These are phyloP conservation scores for Octodonta nipae DNA, from an alignment of 2,888 invertebrate species.

Conservation along the genomic window DNA sequence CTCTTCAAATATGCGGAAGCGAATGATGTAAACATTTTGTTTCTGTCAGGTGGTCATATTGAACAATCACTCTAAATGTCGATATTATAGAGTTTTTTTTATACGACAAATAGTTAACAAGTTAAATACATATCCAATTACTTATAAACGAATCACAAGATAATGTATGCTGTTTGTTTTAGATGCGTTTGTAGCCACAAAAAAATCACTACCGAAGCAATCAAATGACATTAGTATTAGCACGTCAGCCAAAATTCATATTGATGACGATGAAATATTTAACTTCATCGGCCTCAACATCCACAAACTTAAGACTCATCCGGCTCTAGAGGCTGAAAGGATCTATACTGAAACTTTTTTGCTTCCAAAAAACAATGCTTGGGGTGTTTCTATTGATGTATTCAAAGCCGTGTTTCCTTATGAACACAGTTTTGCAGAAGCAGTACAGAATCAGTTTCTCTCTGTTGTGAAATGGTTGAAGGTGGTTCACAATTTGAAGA, in stretches of 20 bases:
- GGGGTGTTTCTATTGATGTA: conserved; percentile 51
- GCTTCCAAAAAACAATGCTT: conserved; percentile 57
- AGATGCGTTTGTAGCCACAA: conserved; percentile 13
- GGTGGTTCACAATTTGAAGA: conserved; percentile 59
- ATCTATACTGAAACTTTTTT: conserved; percentile 60
- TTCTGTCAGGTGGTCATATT: too few species aligned
- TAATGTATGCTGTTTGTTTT: too few species aligned
- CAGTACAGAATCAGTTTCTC: conserved; percentile 78
- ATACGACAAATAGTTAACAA: too few species aligned
- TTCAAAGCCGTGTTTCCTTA: conserved; percentile 69
- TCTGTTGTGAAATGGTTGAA: conserved; percentile 90
- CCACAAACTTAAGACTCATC: conserved; percentile 46
- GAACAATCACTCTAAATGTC: too few species aligned
- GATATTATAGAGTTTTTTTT: too few species aligned
- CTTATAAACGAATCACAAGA: too few species aligned
- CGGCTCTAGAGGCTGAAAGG: conserved; percentile 55
- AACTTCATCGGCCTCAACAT: conserved; percentile 56
- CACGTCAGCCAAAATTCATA: conserved; percentile 35
- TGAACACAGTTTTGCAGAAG: conserved; percentile 75
- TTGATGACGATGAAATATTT: conserved; percentile 62
- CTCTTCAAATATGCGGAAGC: too few species aligned
- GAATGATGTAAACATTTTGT: too few species aligned
- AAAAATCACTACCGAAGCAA: too few species aligned
- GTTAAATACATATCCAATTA: too few species aligned
- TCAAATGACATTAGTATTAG: too few species aligned